Percentiles rank a stretch among this genome's conserved stretches.
These are phyloP conservation scores for Thalassaphorura encarpata DNA, from an alignment of 1,140 invertebrate genomes.

Conservation along the genomic window DNA sequence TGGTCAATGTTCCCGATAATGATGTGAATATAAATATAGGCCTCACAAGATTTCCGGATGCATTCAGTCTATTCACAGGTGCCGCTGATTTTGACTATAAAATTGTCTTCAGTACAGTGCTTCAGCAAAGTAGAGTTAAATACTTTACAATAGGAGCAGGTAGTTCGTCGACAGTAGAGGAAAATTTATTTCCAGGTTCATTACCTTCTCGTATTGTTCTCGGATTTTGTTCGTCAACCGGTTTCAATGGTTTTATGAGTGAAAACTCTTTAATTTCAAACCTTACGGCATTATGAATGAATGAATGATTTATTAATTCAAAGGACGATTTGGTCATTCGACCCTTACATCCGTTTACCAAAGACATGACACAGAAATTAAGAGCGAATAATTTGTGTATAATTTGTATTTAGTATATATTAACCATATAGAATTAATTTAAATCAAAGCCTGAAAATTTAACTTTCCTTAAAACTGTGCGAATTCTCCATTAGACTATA, in stretches of 20 bases:
- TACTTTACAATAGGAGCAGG: slow-evolving; percentile 18
- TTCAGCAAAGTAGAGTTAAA: slow-evolving; percentile 6
- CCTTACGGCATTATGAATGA: slow-evolving; percentile 35
- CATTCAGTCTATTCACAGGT: slow-evolving; percentile 1
- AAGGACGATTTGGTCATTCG: no score
- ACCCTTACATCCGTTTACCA: no score
- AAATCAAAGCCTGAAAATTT: no score
- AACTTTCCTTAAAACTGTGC: no score
- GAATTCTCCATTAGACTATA: no score
- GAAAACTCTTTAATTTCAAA: slow-evolving; percentile 39
- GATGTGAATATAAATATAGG: slow-evolving; percentile 12
- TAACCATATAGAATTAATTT: no score
- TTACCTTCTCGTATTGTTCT: slow-evolving; percentile 38
- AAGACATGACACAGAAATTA: no score
- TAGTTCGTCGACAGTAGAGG: slow-evolving; percentile 11
- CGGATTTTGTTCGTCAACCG: slow-evolving; percentile 37
- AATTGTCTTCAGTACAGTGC: slow-evolving; percentile 10
- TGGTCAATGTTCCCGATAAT: slow-evolving; percentile 16
- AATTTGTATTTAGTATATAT: no score
- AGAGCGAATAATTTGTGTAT: no score
- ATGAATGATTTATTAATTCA: no score
- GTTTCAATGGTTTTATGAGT: slow-evolving; percentile 36
- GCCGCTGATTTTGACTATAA: not conserved
- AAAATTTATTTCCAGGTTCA: slow-evolving; percentile 31
- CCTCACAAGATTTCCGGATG: slow-evolving; percentile 10